A percentile compares a stretch with the other conserved stretches of the same genome.
These are phyloP conservation scores for Piscicola geometra DNA, from an alignment of 2,888 invertebrate species.

Conservation along the genomic window DNA sequence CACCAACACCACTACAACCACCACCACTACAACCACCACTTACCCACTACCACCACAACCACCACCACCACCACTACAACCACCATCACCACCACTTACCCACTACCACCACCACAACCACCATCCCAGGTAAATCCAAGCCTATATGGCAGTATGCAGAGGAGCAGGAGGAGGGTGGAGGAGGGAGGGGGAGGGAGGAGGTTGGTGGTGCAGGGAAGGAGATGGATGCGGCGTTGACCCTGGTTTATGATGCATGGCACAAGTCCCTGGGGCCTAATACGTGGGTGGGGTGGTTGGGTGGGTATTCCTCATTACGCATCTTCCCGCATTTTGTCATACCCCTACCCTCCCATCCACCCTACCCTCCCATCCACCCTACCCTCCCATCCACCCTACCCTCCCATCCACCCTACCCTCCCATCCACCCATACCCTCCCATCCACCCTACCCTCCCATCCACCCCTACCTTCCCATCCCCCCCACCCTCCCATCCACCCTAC, in stretches of 20 bases:
- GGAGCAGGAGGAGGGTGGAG: constrained; percentile 92
- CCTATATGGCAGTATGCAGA: constrained; percentile 98
- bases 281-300: neutral
- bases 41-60: constrained; percentile 50
- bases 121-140: constrained; percentile 74
- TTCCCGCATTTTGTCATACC: neutral
- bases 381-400: constrained; percentile 69
- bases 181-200: constrained; percentile 22
- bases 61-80: no score
- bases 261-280: constrained; percentile 16
- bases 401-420: constrained; percentile 97
- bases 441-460: no score
- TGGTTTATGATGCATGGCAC: constrained; percentile 24
- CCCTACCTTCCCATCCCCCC: no score
- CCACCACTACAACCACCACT: neutral
- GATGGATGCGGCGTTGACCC: neutral
- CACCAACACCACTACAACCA: neutral
- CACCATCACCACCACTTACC: no score
- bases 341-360: no score
- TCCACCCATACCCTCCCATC: no score
- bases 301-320: neutral
- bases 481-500: no score
- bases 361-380: constrained; percentile 34
- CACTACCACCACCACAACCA: no score
- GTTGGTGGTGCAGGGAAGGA: no score